Percentiles rank a stretch among this genome's conserved stretches.
Evolutionary conservation across 2,113 vertebrate genomes (phyloP).

Genomic region (Brachyistius frenatus): DNA sequence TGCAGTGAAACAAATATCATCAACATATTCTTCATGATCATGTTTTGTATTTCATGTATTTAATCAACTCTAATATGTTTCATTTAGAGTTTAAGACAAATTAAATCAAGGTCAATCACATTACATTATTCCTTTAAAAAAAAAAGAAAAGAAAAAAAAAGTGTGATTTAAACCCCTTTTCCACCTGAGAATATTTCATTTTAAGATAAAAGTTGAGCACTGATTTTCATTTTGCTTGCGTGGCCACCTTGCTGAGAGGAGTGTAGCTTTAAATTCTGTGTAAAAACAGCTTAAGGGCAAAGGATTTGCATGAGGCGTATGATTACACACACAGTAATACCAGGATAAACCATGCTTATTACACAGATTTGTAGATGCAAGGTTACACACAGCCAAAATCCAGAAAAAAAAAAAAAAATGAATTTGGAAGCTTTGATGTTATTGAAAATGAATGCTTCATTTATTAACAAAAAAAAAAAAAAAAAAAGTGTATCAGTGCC

Average conservation of each 20-base stretch:
- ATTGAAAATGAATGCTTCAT: neutral
- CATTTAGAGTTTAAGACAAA: too few relatives aligned
- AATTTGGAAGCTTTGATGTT: constrained; percentile 17
- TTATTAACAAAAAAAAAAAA: neutral
- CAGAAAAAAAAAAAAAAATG: constrained; percentile 45
- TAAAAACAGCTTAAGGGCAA: constrained; percentile 61
- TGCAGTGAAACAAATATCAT: neutral
- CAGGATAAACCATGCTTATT: constrained; percentile 71
- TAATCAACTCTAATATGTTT: too few relatives aligned
- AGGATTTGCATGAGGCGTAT: constrained; percentile 60
- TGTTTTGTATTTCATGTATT: too few relatives aligned
- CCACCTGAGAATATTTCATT: neutral
- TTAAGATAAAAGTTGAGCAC: neutral
- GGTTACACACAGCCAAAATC: constrained; percentile 43
- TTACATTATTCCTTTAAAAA: neutral
- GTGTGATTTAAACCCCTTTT: too few relatives aligned
- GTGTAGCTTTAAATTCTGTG: constrained; percentile 56
- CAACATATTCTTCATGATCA: too few relatives aligned
- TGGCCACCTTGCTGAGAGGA: constrained; percentile 9
- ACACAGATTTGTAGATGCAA: constrained; percentile 57
- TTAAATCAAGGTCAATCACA: too few relatives aligned
- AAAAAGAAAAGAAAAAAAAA: too few relatives aligned
- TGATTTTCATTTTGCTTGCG: constrained; percentile 7
- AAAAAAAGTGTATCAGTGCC: neutral
- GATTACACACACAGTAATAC: constrained; percentile 72